phyloP scores from a whole-genome alignment of 2,888 invertebrate species.

The Dynastes hyllus region DNA sequence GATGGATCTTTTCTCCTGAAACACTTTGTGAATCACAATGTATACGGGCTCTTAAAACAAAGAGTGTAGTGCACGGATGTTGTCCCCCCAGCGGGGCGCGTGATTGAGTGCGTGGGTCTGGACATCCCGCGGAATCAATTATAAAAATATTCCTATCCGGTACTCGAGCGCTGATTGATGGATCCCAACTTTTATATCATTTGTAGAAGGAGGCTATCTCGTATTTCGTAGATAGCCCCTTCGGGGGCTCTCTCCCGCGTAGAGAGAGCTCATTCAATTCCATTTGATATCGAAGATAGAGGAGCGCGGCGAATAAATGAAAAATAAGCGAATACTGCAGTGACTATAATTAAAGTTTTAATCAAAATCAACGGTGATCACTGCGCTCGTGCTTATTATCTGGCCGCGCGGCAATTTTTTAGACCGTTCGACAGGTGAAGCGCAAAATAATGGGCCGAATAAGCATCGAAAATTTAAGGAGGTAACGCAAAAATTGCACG shows the following conservation, averaged over 20 bases:
- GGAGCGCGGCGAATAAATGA: slow-evolving; percentile 19
- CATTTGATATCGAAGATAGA: not conserved
- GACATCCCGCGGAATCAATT: slow-evolving; percentile 67
- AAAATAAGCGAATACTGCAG: slow-evolving; percentile 35
- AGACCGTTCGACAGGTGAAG: slow-evolving; percentile 18
- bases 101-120: slow-evolving; percentile 66
- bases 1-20: slow-evolving; percentile 64
- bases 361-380: slow-evolving; percentile 42
- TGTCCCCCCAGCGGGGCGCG: slow-evolving; percentile 64
- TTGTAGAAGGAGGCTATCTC: slow-evolving; percentile 33
- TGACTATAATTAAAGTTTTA: slow-evolving; percentile 47
- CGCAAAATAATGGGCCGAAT: slow-evolving; percentile 19
- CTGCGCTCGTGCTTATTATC: slow-evolving; percentile 35
- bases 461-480: slow-evolving; percentile 21
- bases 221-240: not conserved
- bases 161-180: slow-evolving; percentile 57
- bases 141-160: slow-evolving; percentile 55
- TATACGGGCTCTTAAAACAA: slow-evolving; percentile 61
- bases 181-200: slow-evolving; percentile 54
- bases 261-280: slow-evolving; percentile 13
- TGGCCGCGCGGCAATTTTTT: slow-evolving; percentile 31
- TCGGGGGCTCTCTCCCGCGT: slow-evolving; percentile 16
- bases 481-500: slow-evolving; percentile 18
- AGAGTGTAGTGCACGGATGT: slow-evolving; percentile 63
- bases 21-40: slow-evolving; percentile 61